These are phyloP conservation scores for Carposina sasakii DNA, from an alignment of 1,140 invertebrate species.

Conservation along the genomic window DNA sequence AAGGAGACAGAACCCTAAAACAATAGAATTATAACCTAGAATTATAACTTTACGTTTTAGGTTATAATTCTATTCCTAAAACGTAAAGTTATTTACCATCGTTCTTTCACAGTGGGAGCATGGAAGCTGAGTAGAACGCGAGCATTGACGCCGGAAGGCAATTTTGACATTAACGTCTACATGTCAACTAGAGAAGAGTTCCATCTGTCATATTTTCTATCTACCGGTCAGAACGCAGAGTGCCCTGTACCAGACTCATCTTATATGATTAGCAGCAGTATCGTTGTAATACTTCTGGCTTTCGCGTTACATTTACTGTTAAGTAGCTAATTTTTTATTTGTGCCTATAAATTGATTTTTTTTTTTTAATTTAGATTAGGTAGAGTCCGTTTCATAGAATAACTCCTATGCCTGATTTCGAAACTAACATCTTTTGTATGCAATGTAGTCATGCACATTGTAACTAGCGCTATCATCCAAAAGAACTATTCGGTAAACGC, in stretches of 20 bases:
- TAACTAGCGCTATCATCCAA: too few relatives aligned
- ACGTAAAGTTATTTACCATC: background rate
- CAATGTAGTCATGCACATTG: too few relatives aligned
- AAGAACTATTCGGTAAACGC: too few relatives aligned
- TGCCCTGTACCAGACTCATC: slow-evolving; percentile 47
- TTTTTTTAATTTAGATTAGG: too few relatives aligned
- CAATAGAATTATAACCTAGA: background rate
- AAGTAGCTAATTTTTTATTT: too few relatives aligned
- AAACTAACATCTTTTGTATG: too few relatives aligned
- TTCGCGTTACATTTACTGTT: slow-evolving; percentile 21
- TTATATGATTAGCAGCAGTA: slow-evolving; percentile 42
- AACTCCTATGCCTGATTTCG: too few relatives aligned
- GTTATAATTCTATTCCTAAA: background rate
- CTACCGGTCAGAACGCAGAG: slow-evolving; percentile 35
- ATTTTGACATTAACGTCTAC: slow-evolving; percentile 22
- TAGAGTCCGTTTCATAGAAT: too few relatives aligned
- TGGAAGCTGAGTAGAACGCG: slow-evolving; percentile 39
- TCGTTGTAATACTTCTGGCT: slow-evolving; percentile 31
- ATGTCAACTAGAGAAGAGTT: slow-evolving; percentile 28
- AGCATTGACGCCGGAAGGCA: slow-evolving; percentile 16
- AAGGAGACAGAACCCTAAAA: background rate
- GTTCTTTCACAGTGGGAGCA: slow-evolving; percentile 28
- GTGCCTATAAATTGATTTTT: too few relatives aligned
- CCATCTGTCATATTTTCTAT: slow-evolving; percentile 28
- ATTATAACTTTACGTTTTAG: background rate